Base-by-base conservation (phyloP, 1,140 invertebrate species). In the Pogonus chalceus region DNA sequence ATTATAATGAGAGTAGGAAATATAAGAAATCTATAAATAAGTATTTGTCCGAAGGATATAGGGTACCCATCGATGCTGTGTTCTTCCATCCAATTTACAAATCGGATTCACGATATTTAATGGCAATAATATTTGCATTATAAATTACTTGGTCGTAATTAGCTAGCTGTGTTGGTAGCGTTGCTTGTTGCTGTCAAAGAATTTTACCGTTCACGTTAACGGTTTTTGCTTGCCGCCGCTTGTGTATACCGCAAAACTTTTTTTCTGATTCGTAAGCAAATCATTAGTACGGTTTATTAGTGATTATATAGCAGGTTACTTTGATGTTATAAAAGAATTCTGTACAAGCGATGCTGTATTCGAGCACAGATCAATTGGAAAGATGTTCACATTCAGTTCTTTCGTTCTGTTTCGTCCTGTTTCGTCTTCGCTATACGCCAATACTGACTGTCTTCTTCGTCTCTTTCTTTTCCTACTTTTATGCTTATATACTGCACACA, bases 281-380 rank as follows among this genome's bases (percentile, higher is more conserved):
- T 63, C 65, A 67, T 67, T 65, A 65, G 62, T 59, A 59, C 60
- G 63, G 65, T 65, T 65, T 67, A 67, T 65, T 63, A 61, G 56
- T 65, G 64, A 66, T 67, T 65, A 65, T 65, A 23, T 47, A 51
- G 22, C 4, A 31, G 26, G 26, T 31, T 31, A 31, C 39, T 46
- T 46, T 46, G 39, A 46, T 46, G 39, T 46, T 46, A 20, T n/a
- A 46, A 46, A 46, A 46, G 20, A 20, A 4, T 16, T 12, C 4
- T 16, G 39, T 46, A 46, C 7, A 12, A 4, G 18, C 12, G 12
- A 46, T 20, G 39, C 20, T 9, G 12, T 20, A 46, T 7, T 20
- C 4, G 4, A 12, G 26, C 4, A 16, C 20, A 7, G 39, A 46
- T 46, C 39, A 46, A 46, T 46, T 20, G 39, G 20, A 46, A 20